Base-by-base conservation (phyloP, 2,113 vertebrate genomes). In the Ciconia maguari region DNA sequence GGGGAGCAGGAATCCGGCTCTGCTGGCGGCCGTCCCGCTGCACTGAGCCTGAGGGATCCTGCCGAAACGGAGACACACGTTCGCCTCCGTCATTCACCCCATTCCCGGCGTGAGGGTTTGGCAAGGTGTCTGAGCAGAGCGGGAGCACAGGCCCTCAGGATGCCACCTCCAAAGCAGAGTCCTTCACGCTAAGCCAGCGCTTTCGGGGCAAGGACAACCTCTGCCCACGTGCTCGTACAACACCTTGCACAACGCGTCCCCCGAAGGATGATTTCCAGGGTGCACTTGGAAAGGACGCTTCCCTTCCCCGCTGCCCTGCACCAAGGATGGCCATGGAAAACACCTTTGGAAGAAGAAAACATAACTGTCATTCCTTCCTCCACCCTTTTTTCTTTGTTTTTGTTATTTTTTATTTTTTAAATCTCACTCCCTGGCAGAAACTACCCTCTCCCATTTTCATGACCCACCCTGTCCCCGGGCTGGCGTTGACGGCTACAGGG, bases 1-100 rank as follows among this genome's bases (percentile, higher is more conserved):
- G 97, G 96, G 97, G 97, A 97, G 96, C 97, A 97, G 97, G 98
- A 98, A 98, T 97, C 96, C 13, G 9, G 97, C 94, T 97, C 95
- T 21, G 60, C 97, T 94, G 96, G 96, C 96, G 97, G 65, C 87
- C 5, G 1, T 52, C 81, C 84, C 1, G 6, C 30, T 1, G 11
- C 36, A 7, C 27, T 0, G 18, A 90, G 70, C 74, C 51, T 0
- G 3, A 32, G 54, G 58, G 44, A 60, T 60, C 29, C 38, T 7
- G 44, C 82, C 13, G 4, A 6, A 10, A 34, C 1, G 2, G 42
- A 51, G 44, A 26, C 44, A 13, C 1, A 0, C 1, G 2, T 4
- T 60, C 0, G 0, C 5, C 69, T 18, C 72, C 0, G 24, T 74
- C 86, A 65, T 30, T 93, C 86, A 46, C 41, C 86, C 32, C 48